phyloP scores from a whole-genome alignment of 2,113 vertebrate genomes.

The Colius striatus region DNA sequence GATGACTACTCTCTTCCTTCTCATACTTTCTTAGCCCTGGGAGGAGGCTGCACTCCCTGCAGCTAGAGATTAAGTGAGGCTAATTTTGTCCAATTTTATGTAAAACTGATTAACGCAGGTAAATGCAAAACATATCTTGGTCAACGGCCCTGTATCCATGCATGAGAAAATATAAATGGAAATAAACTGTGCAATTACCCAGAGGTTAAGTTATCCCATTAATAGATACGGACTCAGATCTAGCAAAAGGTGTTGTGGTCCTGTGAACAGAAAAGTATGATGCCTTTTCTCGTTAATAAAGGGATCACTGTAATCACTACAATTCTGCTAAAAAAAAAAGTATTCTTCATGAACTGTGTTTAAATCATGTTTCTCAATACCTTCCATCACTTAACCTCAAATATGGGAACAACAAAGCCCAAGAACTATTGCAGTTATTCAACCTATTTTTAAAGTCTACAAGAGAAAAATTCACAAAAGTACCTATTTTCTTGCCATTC shows the following conservation, averaged over 20 bases:
- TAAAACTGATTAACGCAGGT: neutral
- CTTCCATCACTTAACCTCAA: neutral
- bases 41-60: neutral
- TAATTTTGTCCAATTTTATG: neutral
- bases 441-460: neutral
- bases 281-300: neutral
- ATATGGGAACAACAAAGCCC: neutral
- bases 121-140: neutral
- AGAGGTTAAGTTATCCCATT: neutral
- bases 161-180: neutral
- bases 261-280: neutral
- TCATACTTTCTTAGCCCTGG: neutral
- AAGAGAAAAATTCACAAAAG: neutral
- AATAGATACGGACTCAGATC: neutral
- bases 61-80: neutral
- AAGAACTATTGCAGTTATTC: neutral
- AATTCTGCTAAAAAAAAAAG: neutral
- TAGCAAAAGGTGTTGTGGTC: fast-evolving
- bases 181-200: neutral
- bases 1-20: neutral
- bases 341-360: neutral
- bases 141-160: neutral
- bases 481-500: neutral
- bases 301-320: neutral
- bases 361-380: neutral